A percentile compares a stretch with the other conserved stretches of the same genome.
These are phyloP conservation scores for Tipula helvola DNA, from an alignment of 2,888 invertebrate species.

Conservation along the genomic window DNA sequence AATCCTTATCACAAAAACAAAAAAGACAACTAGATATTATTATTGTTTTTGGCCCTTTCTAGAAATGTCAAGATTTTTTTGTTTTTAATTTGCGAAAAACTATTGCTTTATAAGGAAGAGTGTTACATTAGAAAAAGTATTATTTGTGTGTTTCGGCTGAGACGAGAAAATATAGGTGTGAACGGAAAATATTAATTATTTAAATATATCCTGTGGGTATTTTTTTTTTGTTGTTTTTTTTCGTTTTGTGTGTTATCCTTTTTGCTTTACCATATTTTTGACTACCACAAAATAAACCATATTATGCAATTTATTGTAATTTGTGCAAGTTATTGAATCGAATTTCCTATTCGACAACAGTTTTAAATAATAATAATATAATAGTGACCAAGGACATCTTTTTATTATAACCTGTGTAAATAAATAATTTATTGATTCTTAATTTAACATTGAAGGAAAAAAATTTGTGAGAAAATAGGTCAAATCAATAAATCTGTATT, in stretches of 20 bases:
- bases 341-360: not conserved
- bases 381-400: no score
- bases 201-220: not conserved
- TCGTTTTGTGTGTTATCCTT: not conserved
- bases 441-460: not conserved
- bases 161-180: not conserved
- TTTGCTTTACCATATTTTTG: not conserved
- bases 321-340: not conserved
- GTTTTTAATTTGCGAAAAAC: not conserved
- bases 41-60: not conserved
- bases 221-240: not conserved
- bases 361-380: not conserved
- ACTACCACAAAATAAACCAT: not conserved
- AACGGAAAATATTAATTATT: not conserved
- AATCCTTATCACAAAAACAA: not conserved
- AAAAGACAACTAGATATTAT: not conserved
- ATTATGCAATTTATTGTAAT: not conserved
- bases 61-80: not conserved
- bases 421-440: not conserved
- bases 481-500: not conserved
- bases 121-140: not conserved
- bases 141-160: not conserved
- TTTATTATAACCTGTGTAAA: not conserved
- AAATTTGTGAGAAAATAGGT: not conserved
- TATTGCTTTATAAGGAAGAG: not conserved